Conservation (phyloP, 1,140 invertebrate species). For the Diplogasteroides magnus region DNA sequence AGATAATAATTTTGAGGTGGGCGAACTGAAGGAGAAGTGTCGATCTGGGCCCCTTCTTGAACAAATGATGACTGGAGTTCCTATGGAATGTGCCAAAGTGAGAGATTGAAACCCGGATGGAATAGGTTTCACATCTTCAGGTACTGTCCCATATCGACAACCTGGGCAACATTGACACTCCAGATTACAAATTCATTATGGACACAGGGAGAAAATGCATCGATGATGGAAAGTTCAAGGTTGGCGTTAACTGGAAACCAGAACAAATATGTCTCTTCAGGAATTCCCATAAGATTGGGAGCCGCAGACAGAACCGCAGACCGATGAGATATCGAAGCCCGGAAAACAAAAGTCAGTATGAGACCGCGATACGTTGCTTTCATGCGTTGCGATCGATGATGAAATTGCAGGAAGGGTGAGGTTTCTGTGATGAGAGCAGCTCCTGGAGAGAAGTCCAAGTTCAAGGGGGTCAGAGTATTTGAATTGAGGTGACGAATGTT, state of each 20-base stretch:
- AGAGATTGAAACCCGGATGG: slow-evolving; percentile 14
- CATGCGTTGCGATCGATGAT: too few species aligned
- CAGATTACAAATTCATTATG: slow-evolving; percentile 23
- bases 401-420: too few species aligned
- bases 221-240: slow-evolving; percentile 3
- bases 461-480: too few species aligned
- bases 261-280: too few species aligned
- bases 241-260: neutral
- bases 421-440: too few species aligned
- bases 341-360: neutral
- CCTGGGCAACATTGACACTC: slow-evolving; percentile 16
- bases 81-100: too few species aligned
- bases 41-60: slow-evolving; percentile 11
- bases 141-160: neutral
- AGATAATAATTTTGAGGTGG: neutral
- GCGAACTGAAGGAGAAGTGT: slow-evolving; percentile 21
- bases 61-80: slow-evolving; percentile 19
- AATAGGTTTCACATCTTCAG: neutral
- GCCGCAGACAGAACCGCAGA: neutral
- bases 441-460: too few species aligned
- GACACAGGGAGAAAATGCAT: slow-evolving; percentile 12
- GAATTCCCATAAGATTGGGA: slow-evolving; percentile 36
- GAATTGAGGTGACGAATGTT: too few species aligned
- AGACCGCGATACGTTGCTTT: too few species aligned
- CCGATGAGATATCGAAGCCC: neutral